Base-by-base conservation (phyloP, 2,113 vertebrate genomes). In the Heterotilapia buettikoferi region DNA sequence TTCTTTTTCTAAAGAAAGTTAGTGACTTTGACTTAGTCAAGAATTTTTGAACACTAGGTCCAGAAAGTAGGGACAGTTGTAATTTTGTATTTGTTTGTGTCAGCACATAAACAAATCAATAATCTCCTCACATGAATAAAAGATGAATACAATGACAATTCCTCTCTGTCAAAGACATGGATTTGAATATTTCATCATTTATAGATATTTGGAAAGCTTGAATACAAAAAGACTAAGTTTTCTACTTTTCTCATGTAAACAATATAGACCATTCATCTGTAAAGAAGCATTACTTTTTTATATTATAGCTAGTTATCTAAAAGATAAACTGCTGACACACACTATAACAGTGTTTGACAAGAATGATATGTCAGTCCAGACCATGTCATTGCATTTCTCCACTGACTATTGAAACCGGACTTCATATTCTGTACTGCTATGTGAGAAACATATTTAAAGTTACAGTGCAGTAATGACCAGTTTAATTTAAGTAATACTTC, bases 101-200 rank as follows among this genome's bases (percentile, higher is more conserved):
- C 6, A 52, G 45, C 24, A 19, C 71, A 50, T 76, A 76, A 71
- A 43, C 21, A 45, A 76, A 50, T 47, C 43, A 76, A 76, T 5
- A 50, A 31, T 31, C 26, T 52, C 45, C 16, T 19, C 43, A 50
- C 43, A 50, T 78, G 73, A 78, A 78, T 78, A 31, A 78, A 47
- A 86, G 21, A 86, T 85, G 18, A 89, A 87, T 87, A 84, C 80
- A 47, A 66, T 50, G 84, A 18, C 18, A 90, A 5, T 56, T 45
- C 31, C 78, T 83, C 33, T 19, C 16, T 18, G 10, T 84, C 38
- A 4, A 10, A 24, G 38, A 5, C 31, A 83, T 66, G 40, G 85
- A 14, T 87, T 84, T 90, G 45, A 86, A 90, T 89, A 83, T 87
- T 92, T 92, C 66, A 86, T 76, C 26, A 82, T 79, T 78, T 85